These are phyloP conservation scores for Myiothlypis chrysogaster DNA, from an alignment of 2,797 vertebrate genomes.

Conservation along the genomic window DNA sequence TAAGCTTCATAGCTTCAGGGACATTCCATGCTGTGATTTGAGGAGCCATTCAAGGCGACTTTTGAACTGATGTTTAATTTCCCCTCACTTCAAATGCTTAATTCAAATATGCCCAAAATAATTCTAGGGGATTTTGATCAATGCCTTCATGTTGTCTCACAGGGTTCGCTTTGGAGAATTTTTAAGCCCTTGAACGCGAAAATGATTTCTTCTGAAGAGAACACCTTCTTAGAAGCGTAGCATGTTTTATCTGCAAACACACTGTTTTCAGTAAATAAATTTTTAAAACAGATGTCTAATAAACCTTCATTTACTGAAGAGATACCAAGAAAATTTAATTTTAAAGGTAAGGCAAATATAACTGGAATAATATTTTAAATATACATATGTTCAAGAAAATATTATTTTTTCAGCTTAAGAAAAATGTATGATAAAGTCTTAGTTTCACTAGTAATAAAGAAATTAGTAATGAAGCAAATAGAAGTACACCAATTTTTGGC, in stretches of 20 bases:
- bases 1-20: not conserved
- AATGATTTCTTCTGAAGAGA: not conserved
- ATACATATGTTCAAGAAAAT: not conserved
- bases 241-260: not conserved
- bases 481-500: not conserved
- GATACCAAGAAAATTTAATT: not conserved
- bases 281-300: not conserved
- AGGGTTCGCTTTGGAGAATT: not conserved
- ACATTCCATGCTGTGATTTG: not conserved
- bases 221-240: not conserved
- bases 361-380: not conserved
- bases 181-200: not conserved
- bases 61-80: not conserved
- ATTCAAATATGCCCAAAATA: not conserved
- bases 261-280: not conserved
- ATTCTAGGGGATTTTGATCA: not conserved
- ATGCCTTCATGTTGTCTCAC: not conserved
- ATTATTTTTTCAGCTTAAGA: not conserved
- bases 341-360: not conserved
- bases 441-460: not conserved
- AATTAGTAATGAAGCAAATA: not conserved
- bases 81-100: not conserved
- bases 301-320: not conserved
- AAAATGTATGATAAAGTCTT: not conserved
- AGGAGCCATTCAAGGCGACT: not conserved